Evolutionary conservation across 2,797 vertebrate genomes (phyloP), one percentile per base, ranked within the genome.

Genomic region (Phrynocephalus guinanensis): DNA sequence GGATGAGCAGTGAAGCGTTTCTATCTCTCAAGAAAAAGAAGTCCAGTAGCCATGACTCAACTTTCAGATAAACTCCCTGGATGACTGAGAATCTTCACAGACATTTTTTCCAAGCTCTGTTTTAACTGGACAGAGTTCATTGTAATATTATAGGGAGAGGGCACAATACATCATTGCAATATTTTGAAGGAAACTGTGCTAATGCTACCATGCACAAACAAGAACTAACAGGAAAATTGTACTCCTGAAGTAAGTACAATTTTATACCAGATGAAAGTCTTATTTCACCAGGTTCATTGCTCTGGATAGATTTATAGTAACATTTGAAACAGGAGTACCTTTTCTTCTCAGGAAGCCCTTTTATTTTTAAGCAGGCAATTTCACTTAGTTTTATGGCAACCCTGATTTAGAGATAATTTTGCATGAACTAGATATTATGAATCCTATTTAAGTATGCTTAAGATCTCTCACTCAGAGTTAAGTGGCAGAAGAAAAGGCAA

Each of bases 391-490:
- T 94, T 96, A 70, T 48, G 95, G 89, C 86, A 94, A 82, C 92
- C 90, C 92, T 93, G 84, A 86, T 93, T 96, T 96, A 93, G 93
- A 91, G 91, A 95, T 92, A 92, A 94, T 95, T 96, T 96, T 94
- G 92, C 94, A 89, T 91, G 93, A 96, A 94, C 93, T 75, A 84
- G 91, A 94, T 89, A 95, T 94, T 95, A 96, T 92, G 95, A 97
- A 98, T 97, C 95, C 95, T 95, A 95, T 96, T 96, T 95, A 96
- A 95, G 95, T 94, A 93, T 92, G 95, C 95, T 97, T 97, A 97
- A 97, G 95, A 96, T 94, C 96, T 94, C 94, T 97, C 95, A 95
- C 96, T 97, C 94, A 95, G 89, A 96, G 95, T 95, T 97, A 96
- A 95, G 95, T 96, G 94, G 96, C 95, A 95, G 93, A 96, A 96